Conservation (phyloP, 2,888 invertebrate genomes). For the Ecliptopera silaceata region DNA sequence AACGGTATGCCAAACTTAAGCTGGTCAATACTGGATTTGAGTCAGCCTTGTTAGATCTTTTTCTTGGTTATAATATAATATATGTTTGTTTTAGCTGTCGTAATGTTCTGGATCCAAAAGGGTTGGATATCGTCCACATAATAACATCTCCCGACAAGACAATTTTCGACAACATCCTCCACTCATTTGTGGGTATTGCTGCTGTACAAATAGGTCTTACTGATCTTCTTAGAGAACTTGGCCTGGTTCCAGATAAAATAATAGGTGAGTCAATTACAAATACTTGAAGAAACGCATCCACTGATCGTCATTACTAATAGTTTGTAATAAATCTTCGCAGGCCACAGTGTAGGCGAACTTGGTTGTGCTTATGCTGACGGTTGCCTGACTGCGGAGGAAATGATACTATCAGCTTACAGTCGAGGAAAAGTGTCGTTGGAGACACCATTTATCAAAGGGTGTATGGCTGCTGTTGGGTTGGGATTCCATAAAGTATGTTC, state of each 20-base stretch:
- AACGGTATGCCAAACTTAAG: constrained; percentile 50
- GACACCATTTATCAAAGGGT: constrained; percentile 85
- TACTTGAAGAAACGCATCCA: not conserved
- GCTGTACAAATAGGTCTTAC: constrained; percentile 80
- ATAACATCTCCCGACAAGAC: constrained; percentile 40
- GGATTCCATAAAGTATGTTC: constrained; percentile 71
- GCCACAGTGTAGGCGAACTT: constrained; percentile 89
- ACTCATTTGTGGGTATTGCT: constrained; percentile 89
- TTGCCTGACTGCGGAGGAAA: constrained; percentile 90
- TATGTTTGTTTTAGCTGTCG: constrained; percentile 27
- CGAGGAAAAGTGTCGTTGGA: constrained; percentile 87
- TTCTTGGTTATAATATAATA: no score
- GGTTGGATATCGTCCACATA: constrained; percentile 35
- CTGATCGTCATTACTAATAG: no score
- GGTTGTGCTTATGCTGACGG: constrained; percentile 96
- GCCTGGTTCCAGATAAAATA: constrained; percentile 38
- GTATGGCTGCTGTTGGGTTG: constrained; percentile 94
- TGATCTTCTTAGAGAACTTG: constrained; percentile 48
- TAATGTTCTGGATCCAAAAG: constrained; percentile 30
- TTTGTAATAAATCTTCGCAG: constrained; percentile 36
- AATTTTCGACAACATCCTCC: constrained; percentile 79
- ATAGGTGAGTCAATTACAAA: constrained; percentile 26
- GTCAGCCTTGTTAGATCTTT: not conserved
- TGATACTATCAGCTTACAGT: constrained; percentile 89
- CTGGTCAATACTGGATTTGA: not conserved